Evolutionary conservation across 2,888 invertebrate genomes (phyloP).

Genomic region (Frankliniella fusca): DNA sequence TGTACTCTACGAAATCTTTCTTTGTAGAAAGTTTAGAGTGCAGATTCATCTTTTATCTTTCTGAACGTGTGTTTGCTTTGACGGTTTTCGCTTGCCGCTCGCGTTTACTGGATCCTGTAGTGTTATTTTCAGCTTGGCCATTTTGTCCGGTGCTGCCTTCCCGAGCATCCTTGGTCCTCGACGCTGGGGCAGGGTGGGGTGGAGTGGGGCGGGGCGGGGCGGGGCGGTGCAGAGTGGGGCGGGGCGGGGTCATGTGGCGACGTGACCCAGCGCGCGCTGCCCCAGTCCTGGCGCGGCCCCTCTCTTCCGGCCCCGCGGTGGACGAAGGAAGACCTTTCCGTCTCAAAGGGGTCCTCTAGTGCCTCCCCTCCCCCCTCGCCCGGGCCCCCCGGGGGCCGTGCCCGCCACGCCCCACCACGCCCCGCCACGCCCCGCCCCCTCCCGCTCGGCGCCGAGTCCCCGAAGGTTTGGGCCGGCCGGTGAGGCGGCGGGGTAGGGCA

Average conservation of each 20-base stretch:
- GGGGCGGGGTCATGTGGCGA: background rate
- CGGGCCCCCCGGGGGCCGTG: background rate
- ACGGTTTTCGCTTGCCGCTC: too few species aligned
- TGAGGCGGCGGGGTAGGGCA: too few species aligned
- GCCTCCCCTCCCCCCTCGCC: background rate
- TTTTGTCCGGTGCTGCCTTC: too few species aligned
- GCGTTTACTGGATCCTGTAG: too few species aligned
- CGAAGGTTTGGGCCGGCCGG: background rate
- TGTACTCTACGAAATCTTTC: too few species aligned
- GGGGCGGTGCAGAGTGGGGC: background rate
- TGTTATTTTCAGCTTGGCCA: too few species aligned
- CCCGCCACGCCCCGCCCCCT: background rate
- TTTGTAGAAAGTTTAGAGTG: too few species aligned
- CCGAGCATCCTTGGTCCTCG: too few species aligned
- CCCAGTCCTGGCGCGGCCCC: background rate
- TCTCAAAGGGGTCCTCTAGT: conserved; percentile 7
- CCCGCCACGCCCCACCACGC: background rate
- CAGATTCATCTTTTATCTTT: too few species aligned
- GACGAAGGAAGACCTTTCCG: background rate
- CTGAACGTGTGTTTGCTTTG: too few species aligned
- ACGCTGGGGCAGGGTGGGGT: background rate
- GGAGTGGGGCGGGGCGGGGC: background rate
- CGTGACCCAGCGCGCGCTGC: background rate
- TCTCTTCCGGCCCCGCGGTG: background rate
- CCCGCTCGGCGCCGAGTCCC: background rate